Evolutionary conservation across 2,797 vertebrate genomes (phyloP).

Genomic region (Coreius guichenoti): DNA sequence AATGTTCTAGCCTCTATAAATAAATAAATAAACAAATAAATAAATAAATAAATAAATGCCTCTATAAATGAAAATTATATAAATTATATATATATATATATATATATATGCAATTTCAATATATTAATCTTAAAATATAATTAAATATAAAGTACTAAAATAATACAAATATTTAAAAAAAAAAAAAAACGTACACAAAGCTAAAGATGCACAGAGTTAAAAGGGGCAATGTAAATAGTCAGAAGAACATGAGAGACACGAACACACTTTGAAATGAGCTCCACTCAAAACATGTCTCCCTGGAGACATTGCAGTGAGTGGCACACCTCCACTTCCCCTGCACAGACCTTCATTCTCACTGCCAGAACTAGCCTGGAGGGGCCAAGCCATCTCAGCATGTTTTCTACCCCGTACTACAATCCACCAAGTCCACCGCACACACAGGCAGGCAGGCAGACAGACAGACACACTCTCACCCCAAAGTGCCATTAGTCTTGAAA

Average conservation of each 20-base stretch:
- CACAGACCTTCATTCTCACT: slow-evolving; percentile 40
- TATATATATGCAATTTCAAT: too few species aligned
- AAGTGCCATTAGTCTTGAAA: slow-evolving; percentile 37
- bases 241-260: slow-evolving; percentile 26
- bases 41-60: neutral
- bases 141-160: neutral
- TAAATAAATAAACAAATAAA: too few species aligned
- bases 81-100: too few species aligned
- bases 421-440: slow-evolving; percentile 16
- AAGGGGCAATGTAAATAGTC: slow-evolving; percentile 17
- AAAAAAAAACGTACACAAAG: neutral
- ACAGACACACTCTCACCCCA: slow-evolving; percentile 64
- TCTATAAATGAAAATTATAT: too few species aligned
- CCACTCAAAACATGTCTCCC: slow-evolving; percentile 50
- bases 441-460: slow-evolving; percentile 16
- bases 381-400: slow-evolving; percentile 40
- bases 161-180: neutral
- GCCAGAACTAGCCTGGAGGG: slow-evolving; percentile 46
- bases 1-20: neutral
- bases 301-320: slow-evolving; percentile 41
- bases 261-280: slow-evolving; percentile 48
- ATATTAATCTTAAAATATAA: too few species aligned
- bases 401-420: slow-evolving; percentile 9
- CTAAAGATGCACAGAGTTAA: neutral
- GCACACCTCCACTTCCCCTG: slow-evolving; percentile 51